Base-by-base conservation (phyloP, 1,140 invertebrate species). In the Heliothis virescens region DNA sequence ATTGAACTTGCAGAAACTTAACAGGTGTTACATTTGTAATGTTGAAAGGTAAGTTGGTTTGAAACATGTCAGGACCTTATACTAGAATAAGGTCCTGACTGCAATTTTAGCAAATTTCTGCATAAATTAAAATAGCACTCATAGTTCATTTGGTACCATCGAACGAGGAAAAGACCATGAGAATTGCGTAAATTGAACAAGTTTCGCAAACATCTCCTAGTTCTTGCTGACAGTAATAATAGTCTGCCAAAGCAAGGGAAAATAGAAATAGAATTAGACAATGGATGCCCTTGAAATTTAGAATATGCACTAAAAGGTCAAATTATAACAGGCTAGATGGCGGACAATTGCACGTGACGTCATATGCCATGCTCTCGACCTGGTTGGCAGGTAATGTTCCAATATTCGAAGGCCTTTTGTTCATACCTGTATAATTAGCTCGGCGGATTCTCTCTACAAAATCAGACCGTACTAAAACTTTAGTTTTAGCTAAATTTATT, bases 231-330 rank as follows among this genome's bases (percentile, higher is more conserved):
- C 41, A 26, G 41, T 75, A 62, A 62, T 62, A 62, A 62, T 62
- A 62, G 50, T 12, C 13, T 62, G 12, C 48, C 67, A 71, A 48
- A 48, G 34, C 10, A 11, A 29, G 29, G 57, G 72, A 75, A 47
- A 75, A 62, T 72, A 72, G 55, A n/a, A 72, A 62, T 62, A 48
- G 41, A 26, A 62, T 72, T 62, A 74, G 71, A 74, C 71, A 74
- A 75, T 75, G 47, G 41, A 75, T 50, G 47, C 55, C 72, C 72
- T 75, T 75, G 57, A 29, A 71, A 62, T 75, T 75, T 47, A 75
- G 34, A 59, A 59, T 75, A 60, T 60, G 55, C 34, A 57, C 71
- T 26, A 75, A 75, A 75, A 75, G 72, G 72, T 75, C 41, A 62
- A 62, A 60, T 62, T 60, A 59, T 47, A 60, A 75, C 53, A 12